Evolutionary conservation across 1,140 invertebrate species (phyloP), one percentile per base, ranked within the genome.

Genomic region (Oreohelix idahoensis): DNA sequence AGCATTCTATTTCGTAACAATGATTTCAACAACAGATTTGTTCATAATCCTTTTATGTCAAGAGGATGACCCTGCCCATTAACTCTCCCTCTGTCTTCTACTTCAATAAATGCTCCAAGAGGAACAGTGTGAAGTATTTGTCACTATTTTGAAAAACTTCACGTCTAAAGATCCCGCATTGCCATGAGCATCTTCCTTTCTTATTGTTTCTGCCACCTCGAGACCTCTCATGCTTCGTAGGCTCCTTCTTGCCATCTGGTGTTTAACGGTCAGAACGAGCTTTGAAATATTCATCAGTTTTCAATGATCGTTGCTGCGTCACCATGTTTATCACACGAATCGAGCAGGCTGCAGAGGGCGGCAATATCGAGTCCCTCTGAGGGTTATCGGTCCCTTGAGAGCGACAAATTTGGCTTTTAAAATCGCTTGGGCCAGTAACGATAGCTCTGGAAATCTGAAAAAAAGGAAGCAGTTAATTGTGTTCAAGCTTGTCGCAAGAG

Each of bases 261-360:
- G 70, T 20, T 38, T 23, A 26, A 26, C 23, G 58, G 42, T 66
- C 58, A 32, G 23, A 32, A 38, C 29, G 70, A 38, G 70, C 32
- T 35, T 35, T 71, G 70, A 71, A 71, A 71, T 71, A 71, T 71
- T 71, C 70, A 71, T 71, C 5, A 71, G 11, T 71, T 23, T 38
- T 71, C 36, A 71, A 36, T 10, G 32, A 71, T 71, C 70, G 35
- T 71, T 38, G 36, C 58, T 38, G 36, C 58, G 26, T 4, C 70
- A 38, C 36, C 10, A 36, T 15, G 70, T 71, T 8, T 71, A 10
- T 23, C 17, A 10, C 70, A n/a, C n/a, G n/a, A n/a, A n/a, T n/a
- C n/a, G n/a, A n/a, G n/a, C n/a, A n/a, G n/a, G n/a, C n/a, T n/a
- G n/a, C n/a, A n/a, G n/a, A 66, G 63, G 4, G 32, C 23, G 32